Evolutionary conservation across 1,140 invertebrate species (phyloP), one percentile per base, ranked within the genome.

Genomic region (Eupristina koningsbergeri): DNA sequence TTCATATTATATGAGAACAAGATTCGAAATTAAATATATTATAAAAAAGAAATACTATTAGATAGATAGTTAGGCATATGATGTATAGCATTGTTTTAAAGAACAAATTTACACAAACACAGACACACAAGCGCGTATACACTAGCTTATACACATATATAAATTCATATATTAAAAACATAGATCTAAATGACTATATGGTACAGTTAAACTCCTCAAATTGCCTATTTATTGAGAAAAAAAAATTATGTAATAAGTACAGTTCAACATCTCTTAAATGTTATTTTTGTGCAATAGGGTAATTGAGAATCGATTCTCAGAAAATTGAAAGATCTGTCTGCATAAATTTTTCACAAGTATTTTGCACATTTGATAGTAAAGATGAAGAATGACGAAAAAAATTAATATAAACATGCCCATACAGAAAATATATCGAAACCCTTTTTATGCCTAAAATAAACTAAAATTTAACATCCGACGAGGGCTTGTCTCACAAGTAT

Each of bases 341-440:
- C 87, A 87, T 86, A 88, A 81, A 89, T 92, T 92, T 92, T 92
- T 89, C 89, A 91, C 90, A 86, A 91, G 87, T 91, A 91, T 92
- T 92, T 91, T 91, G 90, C 91, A 91, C 90, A 89, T 92, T 91
- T 91, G 89, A 91, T 92, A 91, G 91, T 87, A 87, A 88, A 82
- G 81, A 81, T 74, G 76, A 84, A 36, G 81, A 78, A 84, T 29
- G 69, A 79, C 79, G 67, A 74, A 83, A 71, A 73, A 41, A n/a
- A n/a, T 75, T 34, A 79, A 87, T 81, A 69, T 83, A 86, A 86
- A 71, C 84, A 76, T 64, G 79, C 67, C 86, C 86, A 76, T 85
- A 85, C 71, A 86, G 81, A 85, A 79, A 89, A 63, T 85, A 87
- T 86, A 80, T 86, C 86, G 85, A 87, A 88, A 88, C 86, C 86